phyloP scores from a whole-genome alignment of 23 tunicate genomes.

The Trididemnum nubilum region DNA sequence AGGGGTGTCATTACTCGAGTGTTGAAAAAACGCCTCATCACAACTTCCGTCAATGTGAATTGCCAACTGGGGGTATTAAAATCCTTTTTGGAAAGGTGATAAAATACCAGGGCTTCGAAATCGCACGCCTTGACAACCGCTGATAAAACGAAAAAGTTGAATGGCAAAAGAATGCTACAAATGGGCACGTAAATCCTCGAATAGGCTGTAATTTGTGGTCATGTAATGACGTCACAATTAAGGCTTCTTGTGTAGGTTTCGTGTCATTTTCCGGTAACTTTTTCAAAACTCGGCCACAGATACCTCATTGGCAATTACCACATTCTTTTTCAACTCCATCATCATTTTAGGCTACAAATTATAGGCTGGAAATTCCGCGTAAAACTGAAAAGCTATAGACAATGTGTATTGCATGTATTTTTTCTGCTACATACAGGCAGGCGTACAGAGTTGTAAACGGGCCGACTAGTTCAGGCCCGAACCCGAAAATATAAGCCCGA shows the following conservation, averaged over 20 bases:
- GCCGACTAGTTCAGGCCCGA: too few species aligned
- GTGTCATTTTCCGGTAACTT: constrained; percentile 5
- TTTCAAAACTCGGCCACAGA: too few species aligned
- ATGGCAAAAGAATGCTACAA: background rate
- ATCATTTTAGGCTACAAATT: background rate
- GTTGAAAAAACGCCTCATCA: background rate
- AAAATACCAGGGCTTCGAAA: background rate
- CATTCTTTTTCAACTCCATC: background rate
- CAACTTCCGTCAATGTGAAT: background rate
- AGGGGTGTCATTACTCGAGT: background rate
- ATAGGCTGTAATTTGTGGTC: constrained; percentile 12
- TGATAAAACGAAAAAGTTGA: background rate
- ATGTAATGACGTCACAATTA: constrained; percentile 31
- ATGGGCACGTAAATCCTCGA: constrained; percentile 13
- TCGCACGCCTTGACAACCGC: background rate
- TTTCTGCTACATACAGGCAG: too few species aligned
- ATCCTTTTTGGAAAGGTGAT: constrained; percentile 7
- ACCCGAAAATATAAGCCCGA: too few species aligned
- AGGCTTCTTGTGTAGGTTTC: background rate
- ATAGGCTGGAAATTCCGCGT: background rate
- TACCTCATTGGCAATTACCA: too few species aligned
- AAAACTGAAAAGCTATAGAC: too few species aligned
- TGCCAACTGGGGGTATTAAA: background rate
- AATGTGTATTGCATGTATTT: too few species aligned
- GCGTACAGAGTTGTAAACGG: too few species aligned